Percentiles rank a stretch among this genome's conserved stretches.
Evolutionary conservation across 2,113 vertebrate genomes (phyloP).

Genomic region (Prolemur simus): DNA sequence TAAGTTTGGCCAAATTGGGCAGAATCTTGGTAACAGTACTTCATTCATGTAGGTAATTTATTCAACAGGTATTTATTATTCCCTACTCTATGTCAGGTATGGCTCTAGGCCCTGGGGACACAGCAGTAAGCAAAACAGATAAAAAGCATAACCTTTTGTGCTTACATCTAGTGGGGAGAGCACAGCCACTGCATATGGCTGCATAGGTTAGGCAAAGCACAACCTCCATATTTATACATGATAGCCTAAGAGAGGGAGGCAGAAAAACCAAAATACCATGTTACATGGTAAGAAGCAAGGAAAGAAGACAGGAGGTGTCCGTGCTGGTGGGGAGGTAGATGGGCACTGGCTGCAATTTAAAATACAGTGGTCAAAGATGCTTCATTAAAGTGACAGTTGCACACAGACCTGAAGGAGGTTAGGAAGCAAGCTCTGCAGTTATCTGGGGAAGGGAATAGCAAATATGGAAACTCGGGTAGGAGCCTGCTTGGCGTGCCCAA

Average conservation of each 20-base stretch:
- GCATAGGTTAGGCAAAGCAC: neutral
- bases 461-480: neutral
- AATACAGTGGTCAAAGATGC: neutral
- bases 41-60: neutral
- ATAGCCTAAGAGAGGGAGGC: neutral
- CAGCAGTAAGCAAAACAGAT: neutral
- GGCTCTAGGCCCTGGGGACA: neutral
- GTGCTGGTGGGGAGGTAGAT: neutral
- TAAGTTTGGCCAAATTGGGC: neutral
- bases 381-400: neutral
- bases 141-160: neutral
- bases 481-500: neutral
- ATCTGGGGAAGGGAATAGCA: neutral
- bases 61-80: neutral
- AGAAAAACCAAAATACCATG: neutral
- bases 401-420: neutral
- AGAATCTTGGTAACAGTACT: conserved; percentile 22
- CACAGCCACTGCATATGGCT: neutral
- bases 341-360: neutral
- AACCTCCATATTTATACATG: neutral
- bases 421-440: neutral
- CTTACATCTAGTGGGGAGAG: neutral
- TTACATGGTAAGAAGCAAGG: neutral
- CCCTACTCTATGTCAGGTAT: neutral
- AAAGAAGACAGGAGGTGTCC: neutral